Percentiles rank a stretch among this genome's conserved stretches.
phyloP scores from a whole-genome alignment of 2,797 vertebrate genomes.

The Rhabdophis nuchalis region DNA sequence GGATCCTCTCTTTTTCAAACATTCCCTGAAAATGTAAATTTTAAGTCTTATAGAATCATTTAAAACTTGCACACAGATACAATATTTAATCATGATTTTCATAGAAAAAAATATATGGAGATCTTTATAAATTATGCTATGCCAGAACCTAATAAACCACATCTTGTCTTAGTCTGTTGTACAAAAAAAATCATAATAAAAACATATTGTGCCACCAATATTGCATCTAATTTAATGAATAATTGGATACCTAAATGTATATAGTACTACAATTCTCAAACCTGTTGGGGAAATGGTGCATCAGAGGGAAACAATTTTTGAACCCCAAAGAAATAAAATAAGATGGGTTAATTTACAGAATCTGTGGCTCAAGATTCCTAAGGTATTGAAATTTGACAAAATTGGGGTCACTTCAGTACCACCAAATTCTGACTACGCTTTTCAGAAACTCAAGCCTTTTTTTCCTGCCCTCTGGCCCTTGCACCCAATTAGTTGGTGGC shows the following conservation, averaged over 20 bases:
- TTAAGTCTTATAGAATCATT: neutral
- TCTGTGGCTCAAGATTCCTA: neutral
- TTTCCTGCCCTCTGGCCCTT: neutral
- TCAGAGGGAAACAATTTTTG: neutral
- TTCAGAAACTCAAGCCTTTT: neutral
- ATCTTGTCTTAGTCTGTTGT: neutral
- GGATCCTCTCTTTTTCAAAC: neutral
- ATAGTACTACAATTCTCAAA: neutral
- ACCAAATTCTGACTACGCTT: neutral
- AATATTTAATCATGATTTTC: neutral
- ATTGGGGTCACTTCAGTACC: neutral
- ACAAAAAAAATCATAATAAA: neutral
- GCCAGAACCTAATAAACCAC: neutral
- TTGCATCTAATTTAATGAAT: neutral
- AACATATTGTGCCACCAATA: neutral
- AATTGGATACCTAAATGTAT: neutral
- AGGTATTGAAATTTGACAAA: neutral
- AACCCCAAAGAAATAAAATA: neutral
- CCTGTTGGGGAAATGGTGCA: neutral
- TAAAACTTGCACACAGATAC: neutral
- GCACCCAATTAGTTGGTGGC: neutral
- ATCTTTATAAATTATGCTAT: neutral
- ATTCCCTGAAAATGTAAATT: neutral
- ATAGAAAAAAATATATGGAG: neutral
- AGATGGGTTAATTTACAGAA: neutral